These are phyloP conservation scores for Scylla paramamosain DNA, from an alignment of 1,140 invertebrate species.

Conservation along the genomic window DNA sequence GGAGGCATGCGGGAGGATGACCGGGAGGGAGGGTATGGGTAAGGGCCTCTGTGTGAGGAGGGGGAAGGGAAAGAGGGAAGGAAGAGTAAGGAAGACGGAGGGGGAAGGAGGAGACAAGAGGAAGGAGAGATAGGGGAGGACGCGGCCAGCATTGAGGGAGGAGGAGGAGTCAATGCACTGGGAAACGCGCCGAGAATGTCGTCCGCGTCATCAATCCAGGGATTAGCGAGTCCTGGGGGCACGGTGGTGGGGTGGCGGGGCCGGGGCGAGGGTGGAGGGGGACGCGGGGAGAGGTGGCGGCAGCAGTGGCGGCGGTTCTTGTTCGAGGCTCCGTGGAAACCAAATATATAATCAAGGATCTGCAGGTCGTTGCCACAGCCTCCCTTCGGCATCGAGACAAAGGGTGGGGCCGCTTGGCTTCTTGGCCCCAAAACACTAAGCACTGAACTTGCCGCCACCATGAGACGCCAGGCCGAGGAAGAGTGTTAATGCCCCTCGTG, in stretches of 20 bases:
- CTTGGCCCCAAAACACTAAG: too few species aligned
- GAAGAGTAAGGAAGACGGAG: too few species aligned
- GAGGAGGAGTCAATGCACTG: neutral
- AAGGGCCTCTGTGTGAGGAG: too few species aligned
- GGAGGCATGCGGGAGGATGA: too few species aligned
- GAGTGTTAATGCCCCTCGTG: neutral
- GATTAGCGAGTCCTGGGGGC: neutral
- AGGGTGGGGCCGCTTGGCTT: too few species aligned
- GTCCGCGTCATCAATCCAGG: conserved; percentile 18
- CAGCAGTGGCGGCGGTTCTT: neutral
- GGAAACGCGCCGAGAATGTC: neutral
- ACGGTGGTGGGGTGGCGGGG: neutral
- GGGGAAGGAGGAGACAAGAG: neutral
- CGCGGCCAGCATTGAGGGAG: neutral
- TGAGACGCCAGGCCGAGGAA: too few species aligned
- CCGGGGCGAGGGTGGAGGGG: neutral
- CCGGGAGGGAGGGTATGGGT: too few species aligned
- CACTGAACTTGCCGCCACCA: too few species aligned
- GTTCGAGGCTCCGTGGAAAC: neutral
- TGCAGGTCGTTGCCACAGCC: too few species aligned
- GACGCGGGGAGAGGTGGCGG: neutral
- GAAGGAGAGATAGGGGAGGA: neutral
- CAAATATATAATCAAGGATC: neutral
- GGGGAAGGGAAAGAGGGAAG: too few species aligned
- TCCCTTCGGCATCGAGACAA: too few species aligned